These are phyloP conservation scores for Phoxinus dragarum DNA, from an alignment of 2,797 vertebrate species.

Conservation along the genomic window DNA sequence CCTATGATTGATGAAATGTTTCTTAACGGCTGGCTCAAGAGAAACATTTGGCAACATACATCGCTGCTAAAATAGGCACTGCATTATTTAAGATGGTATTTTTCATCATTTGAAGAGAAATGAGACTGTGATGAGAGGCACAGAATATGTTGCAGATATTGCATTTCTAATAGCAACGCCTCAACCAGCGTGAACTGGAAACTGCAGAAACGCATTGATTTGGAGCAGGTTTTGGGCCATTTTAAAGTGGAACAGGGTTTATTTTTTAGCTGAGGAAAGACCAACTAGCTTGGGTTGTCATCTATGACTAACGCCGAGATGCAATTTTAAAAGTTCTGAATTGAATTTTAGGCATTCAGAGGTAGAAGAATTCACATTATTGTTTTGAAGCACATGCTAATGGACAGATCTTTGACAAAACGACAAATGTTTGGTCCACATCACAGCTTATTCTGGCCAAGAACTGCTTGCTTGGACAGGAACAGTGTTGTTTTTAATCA, in stretches of 20 bases:
- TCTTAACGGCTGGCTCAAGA: slow-evolving; percentile 26
- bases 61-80: slow-evolving; percentile 28
- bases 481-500: background rate
- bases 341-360: background rate
- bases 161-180: slow-evolving; percentile 12
- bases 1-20: slow-evolving; percentile 8
- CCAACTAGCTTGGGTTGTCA: background rate
- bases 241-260: background rate
- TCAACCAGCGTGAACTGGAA: background rate
- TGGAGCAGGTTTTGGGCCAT: background rate
- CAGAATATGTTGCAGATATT: background rate
- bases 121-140: slow-evolving; percentile 21
- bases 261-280: background rate
- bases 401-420: background rate
- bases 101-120: slow-evolving; percentile 21
- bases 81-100: slow-evolving; percentile 24
- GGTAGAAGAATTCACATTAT: background rate
- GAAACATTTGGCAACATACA: slow-evolving; percentile 27
- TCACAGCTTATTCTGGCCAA: background rate
- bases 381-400: background rate
- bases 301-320: slow-evolving; percentile 8
- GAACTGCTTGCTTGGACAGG: background rate
- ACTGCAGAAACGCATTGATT: slow-evolving; percentile 13
- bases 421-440: background rate
- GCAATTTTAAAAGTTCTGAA: background rate